A percentile compares a stretch with the other conserved stretches of the same genome.
Evolutionary conservation across 2,797 vertebrate species (phyloP).

Genomic region (Chromobotia macracanthus): DNA sequence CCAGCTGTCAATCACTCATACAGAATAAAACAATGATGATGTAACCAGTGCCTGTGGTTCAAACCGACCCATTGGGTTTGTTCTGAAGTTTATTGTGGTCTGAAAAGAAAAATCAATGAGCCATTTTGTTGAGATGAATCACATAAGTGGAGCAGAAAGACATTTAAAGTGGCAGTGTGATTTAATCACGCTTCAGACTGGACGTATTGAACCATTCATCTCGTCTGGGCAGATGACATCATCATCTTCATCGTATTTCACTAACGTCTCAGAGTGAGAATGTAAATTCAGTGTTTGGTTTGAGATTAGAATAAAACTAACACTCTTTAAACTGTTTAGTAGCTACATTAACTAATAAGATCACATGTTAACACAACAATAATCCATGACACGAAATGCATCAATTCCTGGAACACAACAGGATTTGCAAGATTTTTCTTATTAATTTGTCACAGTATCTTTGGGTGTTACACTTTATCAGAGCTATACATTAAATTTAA

Average conservation of each 20-base stretch:
- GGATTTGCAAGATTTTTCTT: no score
- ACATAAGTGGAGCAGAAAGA: not conserved
- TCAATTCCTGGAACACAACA: no score
- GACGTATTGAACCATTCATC: not conserved
- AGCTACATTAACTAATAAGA: no score
- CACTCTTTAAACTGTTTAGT: no score
- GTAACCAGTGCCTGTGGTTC: not conserved
- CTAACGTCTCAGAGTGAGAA: not conserved
- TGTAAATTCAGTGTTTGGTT: not conserved
- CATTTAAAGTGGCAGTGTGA: conserved; percentile 15
- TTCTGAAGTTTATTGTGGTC: not conserved
- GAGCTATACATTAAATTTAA: no score
- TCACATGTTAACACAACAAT: no score
- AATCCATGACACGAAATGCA: no score
- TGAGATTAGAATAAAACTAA: no score
- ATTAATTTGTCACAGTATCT: no score
- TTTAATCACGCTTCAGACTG: not conserved
- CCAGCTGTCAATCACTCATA: not conserved
- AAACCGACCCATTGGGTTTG: conserved; percentile 34
- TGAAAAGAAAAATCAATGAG: conserved; percentile 32
- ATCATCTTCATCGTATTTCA: not conserved
- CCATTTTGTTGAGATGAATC: not conserved
- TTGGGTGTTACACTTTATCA: no score
- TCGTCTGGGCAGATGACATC: not conserved
- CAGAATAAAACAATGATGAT: not conserved